phyloP scores from a whole-genome alignment of 2,797 vertebrate genomes.

The Hapalemur alaotrensis region DNA sequence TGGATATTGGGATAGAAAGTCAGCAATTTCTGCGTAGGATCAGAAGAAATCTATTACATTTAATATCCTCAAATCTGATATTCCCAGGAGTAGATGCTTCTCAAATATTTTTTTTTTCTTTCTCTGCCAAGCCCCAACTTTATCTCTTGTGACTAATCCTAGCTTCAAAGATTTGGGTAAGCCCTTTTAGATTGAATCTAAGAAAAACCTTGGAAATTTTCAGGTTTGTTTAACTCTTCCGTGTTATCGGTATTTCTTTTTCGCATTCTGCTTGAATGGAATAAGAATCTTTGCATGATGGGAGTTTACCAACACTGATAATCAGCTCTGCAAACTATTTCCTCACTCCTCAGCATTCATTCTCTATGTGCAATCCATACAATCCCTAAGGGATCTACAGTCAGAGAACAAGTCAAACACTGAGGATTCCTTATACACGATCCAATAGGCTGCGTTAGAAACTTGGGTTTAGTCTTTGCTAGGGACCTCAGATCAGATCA shows the following conservation, averaged over 20 bases:
- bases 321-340: neutral
- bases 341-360: neutral
- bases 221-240: neutral
- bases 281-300: neutral
- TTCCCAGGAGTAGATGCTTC: neutral
- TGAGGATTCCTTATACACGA: neutral
- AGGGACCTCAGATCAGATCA: neutral
- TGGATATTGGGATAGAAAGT: neutral
- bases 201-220: neutral
- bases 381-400: neutral
- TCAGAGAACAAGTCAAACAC: neutral
- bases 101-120: neutral
- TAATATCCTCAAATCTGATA: neutral
- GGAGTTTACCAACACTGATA: neutral
- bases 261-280: neutral
- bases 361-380: rapidly evolving
- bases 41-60: neutral
- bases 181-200: conserved; percentile 27
- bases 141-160: neutral
- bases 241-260: neutral
- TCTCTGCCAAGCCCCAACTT: neutral
- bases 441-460: neutral
- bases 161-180: neutral
- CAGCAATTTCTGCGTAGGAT: neutral
- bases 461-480: neutral